phyloP scores from a whole-genome alignment of 2,113 vertebrate genomes.

The Rhynchopsitta pachyrhyncha region DNA sequence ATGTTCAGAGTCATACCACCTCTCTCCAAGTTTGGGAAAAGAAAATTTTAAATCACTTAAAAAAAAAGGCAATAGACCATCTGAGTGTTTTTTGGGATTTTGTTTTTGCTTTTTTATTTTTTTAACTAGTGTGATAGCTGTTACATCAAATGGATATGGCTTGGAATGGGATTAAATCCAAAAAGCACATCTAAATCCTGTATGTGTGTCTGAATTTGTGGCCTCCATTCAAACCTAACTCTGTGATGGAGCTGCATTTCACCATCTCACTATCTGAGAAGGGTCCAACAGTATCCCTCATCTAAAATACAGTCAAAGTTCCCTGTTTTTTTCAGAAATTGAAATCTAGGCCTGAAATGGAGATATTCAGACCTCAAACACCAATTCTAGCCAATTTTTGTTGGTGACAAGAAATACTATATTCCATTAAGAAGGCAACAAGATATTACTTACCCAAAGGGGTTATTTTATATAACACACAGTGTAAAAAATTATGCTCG shows the following conservation, averaged over 20 bases:
- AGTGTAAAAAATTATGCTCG: conserved; percentile 7
- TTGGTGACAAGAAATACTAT: background rate
- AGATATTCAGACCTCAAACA: background rate
- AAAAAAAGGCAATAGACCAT: background rate
- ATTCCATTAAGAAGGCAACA: background rate
- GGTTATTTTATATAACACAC: background rate
- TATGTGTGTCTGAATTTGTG: background rate
- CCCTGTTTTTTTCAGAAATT: background rate
- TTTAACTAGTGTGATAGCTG: background rate
- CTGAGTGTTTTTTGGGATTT: background rate
- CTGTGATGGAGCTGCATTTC: background rate
- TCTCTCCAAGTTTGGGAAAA: conserved; percentile 28
- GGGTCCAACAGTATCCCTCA: background rate
- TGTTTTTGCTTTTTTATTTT: background rate
- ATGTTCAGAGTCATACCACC: conserved; percentile 27
- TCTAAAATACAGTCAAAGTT: background rate
- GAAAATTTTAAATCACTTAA: conserved; percentile 22
- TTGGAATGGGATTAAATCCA: background rate
- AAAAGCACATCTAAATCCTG: conserved; percentile 5
- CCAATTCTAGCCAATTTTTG: background rate
- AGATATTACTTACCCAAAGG: conserved; percentile 5
- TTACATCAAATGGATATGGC: background rate
- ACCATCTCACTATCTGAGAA: background rate
- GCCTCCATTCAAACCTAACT: conserved; percentile 2
- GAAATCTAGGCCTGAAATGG: background rate